Base-by-base conservation (phyloP, 2,113 vertebrate genomes). In the Lipophrys pholis region DNA sequence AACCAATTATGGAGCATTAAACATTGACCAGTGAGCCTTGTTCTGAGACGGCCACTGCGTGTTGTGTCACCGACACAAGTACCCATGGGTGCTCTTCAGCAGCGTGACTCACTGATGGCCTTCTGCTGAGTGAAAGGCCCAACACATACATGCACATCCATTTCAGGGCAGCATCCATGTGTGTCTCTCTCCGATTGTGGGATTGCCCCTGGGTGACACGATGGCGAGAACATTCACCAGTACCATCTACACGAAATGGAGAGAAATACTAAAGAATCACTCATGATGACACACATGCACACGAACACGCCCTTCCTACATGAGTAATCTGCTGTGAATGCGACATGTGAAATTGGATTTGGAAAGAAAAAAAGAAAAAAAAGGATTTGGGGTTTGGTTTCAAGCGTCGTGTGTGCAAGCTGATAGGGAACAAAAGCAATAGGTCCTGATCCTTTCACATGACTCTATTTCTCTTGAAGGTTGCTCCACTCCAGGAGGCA, bases 1-100 rank as follows among this genome's bases (percentile, higher is more conserved):
- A 88, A 81, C 11, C 81, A 84, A 86, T 90, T 78, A 82, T 16
- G 6, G 40, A 40, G 56, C 81, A 84, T 82, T 75, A 84, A 78
- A 82, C 78, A 80, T 73, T 81, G 81, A 86, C 69, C 82, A 61
- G 78, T 78, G 30, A 68, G 78, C 65, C 81, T 46, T 78, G 64
- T 59, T 77, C 73, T 50, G 60, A 80, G 64, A 74, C 38, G 55
- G 46, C 14, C 61, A 49, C 53, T 70, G 56, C 6, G 9, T 50
- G 79, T 58, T 58, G 46, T 78, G 55, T 66, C 76, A 73, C 60
- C 3, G 10, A 64, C 60, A 59, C 69, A 38, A 61, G 60, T 21
- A 76, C 72, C 78, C 69, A 57, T 38, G 67, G 80, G 65, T 54
- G 69, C 41, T 56, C 57, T 85, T 85, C 43, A 36, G 48, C 63